These are phyloP conservation scores for Lithophane semibrunnea DNA, from an alignment of 2,888 invertebrate genomes.

Conservation along the genomic window DNA sequence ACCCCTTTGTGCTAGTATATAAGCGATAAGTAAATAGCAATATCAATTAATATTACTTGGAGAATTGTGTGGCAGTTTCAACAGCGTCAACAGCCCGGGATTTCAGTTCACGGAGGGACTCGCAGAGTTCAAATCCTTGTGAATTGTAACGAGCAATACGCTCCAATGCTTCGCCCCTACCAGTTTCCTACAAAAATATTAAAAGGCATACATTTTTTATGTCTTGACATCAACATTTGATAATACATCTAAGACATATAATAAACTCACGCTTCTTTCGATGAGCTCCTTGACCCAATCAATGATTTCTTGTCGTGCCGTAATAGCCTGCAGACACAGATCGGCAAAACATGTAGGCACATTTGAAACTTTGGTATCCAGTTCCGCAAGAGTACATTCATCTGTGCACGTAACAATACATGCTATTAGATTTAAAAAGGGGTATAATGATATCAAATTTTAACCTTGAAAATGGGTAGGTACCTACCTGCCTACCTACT, in stretches of 20 bases:
- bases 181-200: slow-evolving; percentile 45
- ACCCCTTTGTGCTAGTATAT: neutral
- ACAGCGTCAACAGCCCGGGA: slow-evolving; percentile 78
- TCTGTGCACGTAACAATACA: slow-evolving; percentile 69
- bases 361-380: slow-evolving; percentile 77
- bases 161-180: slow-evolving; percentile 75
- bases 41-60: slow-evolving; percentile 73
- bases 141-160: slow-evolving; percentile 81
- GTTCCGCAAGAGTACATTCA: slow-evolving; percentile 77
- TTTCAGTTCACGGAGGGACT: slow-evolving; percentile 81
- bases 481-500: too few species aligned
- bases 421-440: neutral
- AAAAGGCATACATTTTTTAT: neutral
- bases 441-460: neutral
- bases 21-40: neutral
- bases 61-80: slow-evolving; percentile 77
- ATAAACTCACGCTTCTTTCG: slow-evolving; percentile 74
- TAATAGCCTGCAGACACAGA: slow-evolving; percentile 84
- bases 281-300: slow-evolving; percentile 85
- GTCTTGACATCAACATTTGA: neutral
- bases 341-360: slow-evolving; percentile 83
- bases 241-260: neutral
- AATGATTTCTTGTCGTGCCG: slow-evolving; percentile 85
- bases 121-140: slow-evolving; percentile 83
- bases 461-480: neutral